Conservation (phyloP, 2,888 invertebrate genomes). For the Leptopilina drosophilae region DNA sequence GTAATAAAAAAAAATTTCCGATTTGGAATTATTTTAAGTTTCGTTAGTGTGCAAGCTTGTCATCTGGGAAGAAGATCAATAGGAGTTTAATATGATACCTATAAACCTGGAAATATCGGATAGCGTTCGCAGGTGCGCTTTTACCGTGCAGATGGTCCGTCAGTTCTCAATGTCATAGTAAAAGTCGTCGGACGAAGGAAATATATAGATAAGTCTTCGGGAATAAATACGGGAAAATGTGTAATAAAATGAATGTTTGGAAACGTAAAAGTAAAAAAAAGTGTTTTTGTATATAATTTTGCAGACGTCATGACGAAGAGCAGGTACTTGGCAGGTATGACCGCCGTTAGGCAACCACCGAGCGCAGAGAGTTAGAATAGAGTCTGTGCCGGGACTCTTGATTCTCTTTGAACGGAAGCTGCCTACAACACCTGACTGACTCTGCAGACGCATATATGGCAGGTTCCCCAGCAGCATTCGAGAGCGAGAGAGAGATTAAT, state of each 20-base stretch:
- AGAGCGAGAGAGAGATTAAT: conserved; percentile 72
- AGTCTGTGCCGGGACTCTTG: conserved; percentile 63
- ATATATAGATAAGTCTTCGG: neutral
- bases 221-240: neutral
- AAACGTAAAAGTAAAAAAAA: neutral
- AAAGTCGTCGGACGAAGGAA: conserved; percentile 65
- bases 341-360: conserved; percentile 32
- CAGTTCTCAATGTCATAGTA: conserved; percentile 59
- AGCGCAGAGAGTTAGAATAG: conserved; percentile 41
- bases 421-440: conserved; percentile 74
- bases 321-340: conserved; percentile 34
- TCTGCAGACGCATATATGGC: conserved; percentile 67
- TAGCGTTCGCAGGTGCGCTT: conserved; percentile 69
- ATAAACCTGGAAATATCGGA: conserved; percentile 62
- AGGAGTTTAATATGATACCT: conserved; percentile 50
- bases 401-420: conserved; percentile 71
- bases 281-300: neutral
- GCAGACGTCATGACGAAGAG: neutral
- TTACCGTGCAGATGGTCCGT: conserved; percentile 67
- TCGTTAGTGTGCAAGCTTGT: no score
- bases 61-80: conserved; percentile 56
- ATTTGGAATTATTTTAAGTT: no score
- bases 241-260: neutral
- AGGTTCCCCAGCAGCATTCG: conserved; percentile 56
- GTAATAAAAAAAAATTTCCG: no score